Evolutionary conservation across 2,888 invertebrate genomes (phyloP).

Genomic region (Orthosia gothica): DNA sequence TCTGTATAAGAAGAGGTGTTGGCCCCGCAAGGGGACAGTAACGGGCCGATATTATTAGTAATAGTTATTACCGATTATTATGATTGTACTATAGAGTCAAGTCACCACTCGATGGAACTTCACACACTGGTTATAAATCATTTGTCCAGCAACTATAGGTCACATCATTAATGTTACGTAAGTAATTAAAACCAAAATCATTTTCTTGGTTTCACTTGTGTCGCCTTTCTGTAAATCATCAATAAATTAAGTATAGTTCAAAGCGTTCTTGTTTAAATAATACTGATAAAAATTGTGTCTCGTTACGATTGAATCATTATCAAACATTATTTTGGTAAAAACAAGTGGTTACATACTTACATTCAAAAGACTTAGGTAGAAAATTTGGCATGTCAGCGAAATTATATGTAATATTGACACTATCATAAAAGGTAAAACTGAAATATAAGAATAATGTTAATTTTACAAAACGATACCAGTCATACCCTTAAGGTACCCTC

Average conservation of each 20-base stretch:
- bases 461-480: background rate
- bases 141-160: slow-evolving; percentile 23
- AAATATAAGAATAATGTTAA: slow-evolving; percentile 4
- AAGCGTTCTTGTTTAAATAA: too few relatives aligned
- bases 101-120: slow-evolving; percentile 3
- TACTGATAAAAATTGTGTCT: too few relatives aligned
- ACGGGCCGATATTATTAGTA: background rate
- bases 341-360: slow-evolving; percentile 4
- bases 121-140: slow-evolving; percentile 10
- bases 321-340: background rate
- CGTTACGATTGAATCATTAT: background rate
- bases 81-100: slow-evolving; percentile 14
- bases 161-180: background rate
- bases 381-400: background rate
- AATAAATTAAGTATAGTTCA: too few relatives aligned
- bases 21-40: too few relatives aligned
- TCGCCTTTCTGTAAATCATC: background rate
- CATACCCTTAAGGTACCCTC: background rate
- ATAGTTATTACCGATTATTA: slow-evolving; percentile 9
- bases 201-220: background rate
- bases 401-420: background rate
- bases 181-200: background rate
- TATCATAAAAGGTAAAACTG: slow-evolving; percentile 15
- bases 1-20: too few relatives aligned
- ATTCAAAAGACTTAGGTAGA: slow-evolving; percentile 1